These are phyloP conservation scores for Lanistes nyassanus DNA, from an alignment of 1,140 invertebrate genomes.

Conservation along the genomic window DNA sequence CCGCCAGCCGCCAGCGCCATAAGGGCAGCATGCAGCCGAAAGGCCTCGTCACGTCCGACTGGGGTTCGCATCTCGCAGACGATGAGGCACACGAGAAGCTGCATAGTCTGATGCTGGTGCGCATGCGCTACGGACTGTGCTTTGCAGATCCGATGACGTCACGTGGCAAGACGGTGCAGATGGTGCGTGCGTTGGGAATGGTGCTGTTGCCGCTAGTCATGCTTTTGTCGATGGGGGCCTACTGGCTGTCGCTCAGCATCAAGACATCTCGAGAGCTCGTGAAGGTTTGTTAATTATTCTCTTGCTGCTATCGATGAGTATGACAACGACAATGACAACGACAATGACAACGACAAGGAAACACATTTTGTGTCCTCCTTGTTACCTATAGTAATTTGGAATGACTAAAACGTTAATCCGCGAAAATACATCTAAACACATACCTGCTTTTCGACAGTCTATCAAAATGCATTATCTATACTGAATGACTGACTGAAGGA, in stretches of 20 bases:
- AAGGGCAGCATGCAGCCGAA: not conserved
- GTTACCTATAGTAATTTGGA: too few species aligned
- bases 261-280: too few species aligned
- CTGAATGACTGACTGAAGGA: too few species aligned
- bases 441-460: too few species aligned
- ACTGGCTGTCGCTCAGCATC: not conserved
- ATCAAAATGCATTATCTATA: too few species aligned
- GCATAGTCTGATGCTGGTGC: not conserved
- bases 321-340: not conserved
- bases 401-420: not conserved
- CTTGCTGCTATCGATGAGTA: not conserved
- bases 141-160: slow-evolving; percentile 31
- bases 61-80: too few species aligned
- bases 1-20: not conserved
- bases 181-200: slow-evolving; percentile 9
- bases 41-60: too few species aligned
- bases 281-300: too few species aligned
- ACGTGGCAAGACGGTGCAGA: slow-evolving; percentile 25
- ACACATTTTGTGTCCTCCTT: too few species aligned
- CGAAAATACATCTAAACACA: too few species aligned
- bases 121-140: slow-evolving; percentile 8
- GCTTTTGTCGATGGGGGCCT: slow-evolving; percentile 7
- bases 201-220: slow-evolving; percentile 18
- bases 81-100: too few species aligned
- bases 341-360: not conserved